Evolutionary conservation across 2,888 invertebrate species (phyloP).

Genomic region (Athalia rosae): DNA sequence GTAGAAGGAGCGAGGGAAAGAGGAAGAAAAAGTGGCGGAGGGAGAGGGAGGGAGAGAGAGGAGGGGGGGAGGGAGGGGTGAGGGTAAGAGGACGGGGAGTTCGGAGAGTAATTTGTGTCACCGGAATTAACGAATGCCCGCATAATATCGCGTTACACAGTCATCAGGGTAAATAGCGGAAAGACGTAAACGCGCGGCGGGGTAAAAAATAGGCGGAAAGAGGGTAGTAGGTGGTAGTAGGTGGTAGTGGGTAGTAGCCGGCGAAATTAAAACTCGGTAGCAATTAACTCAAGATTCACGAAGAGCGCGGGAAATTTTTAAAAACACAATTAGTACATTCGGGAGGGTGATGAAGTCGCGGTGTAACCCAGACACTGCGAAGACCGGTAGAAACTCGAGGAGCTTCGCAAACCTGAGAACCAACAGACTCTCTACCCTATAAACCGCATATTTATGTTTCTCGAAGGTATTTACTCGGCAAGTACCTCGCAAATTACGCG

Average conservation of each 20-base stretch:
- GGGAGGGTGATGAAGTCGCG: conserved; percentile 30
- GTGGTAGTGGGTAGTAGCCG: background rate
- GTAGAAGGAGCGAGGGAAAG: too few species aligned
- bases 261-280: conserved; percentile 43
- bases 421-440: background rate
- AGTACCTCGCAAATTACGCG: conserved; percentile 42
- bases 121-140: conserved; percentile 7
- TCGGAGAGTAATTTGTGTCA: too few species aligned
- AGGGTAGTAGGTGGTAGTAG: background rate
- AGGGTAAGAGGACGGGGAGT: too few species aligned
- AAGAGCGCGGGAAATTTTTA: conserved; percentile 43
- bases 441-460: conserved; percentile 24
- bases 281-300: conserved; percentile 47
- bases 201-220: conserved; percentile 5
- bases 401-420: too few species aligned
- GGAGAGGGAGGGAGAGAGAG: too few species aligned
- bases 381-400: too few species aligned
- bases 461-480: conserved; percentile 37
- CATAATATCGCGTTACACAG: conserved; percentile 17
- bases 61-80: too few species aligned
- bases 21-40: too few species aligned
- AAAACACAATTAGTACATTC: conserved; percentile 45
- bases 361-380: background rate
- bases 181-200: conserved; percentile 10
- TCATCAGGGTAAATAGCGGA: conserved; percentile 28